phyloP scores from a whole-genome alignment of 2,797 vertebrate species.

The Gouania willdenowi region DNA sequence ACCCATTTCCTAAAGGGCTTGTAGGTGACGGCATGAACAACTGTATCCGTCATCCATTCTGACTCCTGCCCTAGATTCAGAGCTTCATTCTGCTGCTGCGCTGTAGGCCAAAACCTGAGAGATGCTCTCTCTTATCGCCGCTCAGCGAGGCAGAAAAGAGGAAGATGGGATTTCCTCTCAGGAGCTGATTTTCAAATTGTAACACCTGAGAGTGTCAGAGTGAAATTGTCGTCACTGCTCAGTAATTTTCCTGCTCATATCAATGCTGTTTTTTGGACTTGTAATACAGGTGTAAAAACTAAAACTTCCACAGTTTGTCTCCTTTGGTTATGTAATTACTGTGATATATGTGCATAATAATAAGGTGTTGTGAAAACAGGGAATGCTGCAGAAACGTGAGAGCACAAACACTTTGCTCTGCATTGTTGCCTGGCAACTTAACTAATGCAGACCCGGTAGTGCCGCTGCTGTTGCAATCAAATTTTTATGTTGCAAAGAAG shows the following conservation, averaged over 20 bases:
- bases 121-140: slow-evolving; percentile 22
- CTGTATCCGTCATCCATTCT: slow-evolving; percentile 12
- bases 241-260: background rate
- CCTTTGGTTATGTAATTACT: slow-evolving; percentile 10
- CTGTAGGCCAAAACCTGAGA: slow-evolving; percentile 5
- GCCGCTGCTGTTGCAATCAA: slow-evolving; percentile 28
- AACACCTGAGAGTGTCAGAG: slow-evolving; percentile 40
- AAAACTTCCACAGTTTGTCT: too few species aligned
- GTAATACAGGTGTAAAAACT: too few species aligned
- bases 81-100: slow-evolving; percentile 1
- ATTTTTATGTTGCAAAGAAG: slow-evolving; percentile 26
- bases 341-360: slow-evolving; percentile 33
- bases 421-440: slow-evolving; percentile 72
- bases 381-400: slow-evolving; percentile 24
- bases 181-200: slow-evolving; percentile 17
- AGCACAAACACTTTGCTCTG: slow-evolving; percentile 24
- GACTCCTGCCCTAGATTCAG: slow-evolving; percentile 14
- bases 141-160: slow-evolving; percentile 27
- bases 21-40: slow-evolving; percentile 2
- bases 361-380: slow-evolving; percentile 24
- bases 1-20: background rate
- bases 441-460: slow-evolving; percentile 47
- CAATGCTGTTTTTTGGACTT: background rate
- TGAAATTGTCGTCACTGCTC: slow-evolving; percentile 30
- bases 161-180: slow-evolving; percentile 30